These are phyloP conservation scores for Xenopus laevis DNA, from an alignment of 2,113 vertebrate genomes.

Conservation along the genomic window DNA sequence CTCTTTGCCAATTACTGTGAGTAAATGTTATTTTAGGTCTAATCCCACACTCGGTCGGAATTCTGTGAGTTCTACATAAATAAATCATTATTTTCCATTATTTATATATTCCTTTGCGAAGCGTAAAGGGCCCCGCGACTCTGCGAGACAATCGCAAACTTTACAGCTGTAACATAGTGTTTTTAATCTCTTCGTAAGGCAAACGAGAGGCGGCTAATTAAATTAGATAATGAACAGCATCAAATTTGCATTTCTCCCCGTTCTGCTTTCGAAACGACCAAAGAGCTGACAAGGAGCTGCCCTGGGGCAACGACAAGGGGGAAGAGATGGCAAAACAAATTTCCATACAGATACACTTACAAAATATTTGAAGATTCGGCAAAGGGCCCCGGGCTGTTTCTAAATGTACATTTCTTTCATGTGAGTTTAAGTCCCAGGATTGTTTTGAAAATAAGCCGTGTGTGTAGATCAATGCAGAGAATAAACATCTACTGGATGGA, in stretches of 20 bases:
- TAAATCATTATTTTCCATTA: slow-evolving; percentile 4
- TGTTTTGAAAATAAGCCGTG: slow-evolving; percentile 30
- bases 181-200: neutral
- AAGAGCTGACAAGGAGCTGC: slow-evolving; percentile 66
- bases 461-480: neutral
- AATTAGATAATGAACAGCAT: slow-evolving; percentile 77
- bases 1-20: neutral
- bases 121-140: neutral
- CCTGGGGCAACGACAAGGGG: slow-evolving; percentile 64
- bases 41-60: neutral
- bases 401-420: slow-evolving; percentile 65
- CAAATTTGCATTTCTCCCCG: slow-evolving; percentile 74
- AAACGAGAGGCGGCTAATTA: slow-evolving; percentile 59
- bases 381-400: slow-evolving; percentile 71
- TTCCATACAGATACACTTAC: slow-evolving; percentile 71
- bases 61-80: neutral
- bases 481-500: too few relatives aligned
- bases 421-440: slow-evolving; percentile 61
- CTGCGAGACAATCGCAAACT: neutral
- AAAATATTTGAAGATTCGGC: slow-evolving; percentile 74
- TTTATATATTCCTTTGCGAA: neutral
- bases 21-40: neutral
- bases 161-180: neutral
- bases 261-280: slow-evolving; percentile 65
- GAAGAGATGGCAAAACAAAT: slow-evolving; percentile 55